A percentile compares a stretch with the other conserved stretches of the same genome.
Evolutionary conservation across 2,113 vertebrate genomes (phyloP).

Genomic region (Otis tarda): DNA sequence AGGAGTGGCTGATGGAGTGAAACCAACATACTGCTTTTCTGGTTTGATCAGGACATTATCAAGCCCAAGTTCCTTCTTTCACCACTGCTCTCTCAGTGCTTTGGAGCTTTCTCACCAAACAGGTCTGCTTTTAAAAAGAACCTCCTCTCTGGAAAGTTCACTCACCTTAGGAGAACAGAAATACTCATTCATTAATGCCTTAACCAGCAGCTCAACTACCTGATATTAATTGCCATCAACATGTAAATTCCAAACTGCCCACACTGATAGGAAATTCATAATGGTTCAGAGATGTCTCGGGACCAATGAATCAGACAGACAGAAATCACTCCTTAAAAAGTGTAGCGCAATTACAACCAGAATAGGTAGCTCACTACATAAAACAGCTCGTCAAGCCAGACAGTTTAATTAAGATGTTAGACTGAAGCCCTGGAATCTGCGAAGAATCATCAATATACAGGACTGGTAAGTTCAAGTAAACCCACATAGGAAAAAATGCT

Average conservation of each 20-base stretch:
- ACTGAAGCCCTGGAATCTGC: not conserved
- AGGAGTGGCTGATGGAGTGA: not conserved
- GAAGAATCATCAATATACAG: not conserved
- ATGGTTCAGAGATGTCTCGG: not conserved
- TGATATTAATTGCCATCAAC: not conserved
- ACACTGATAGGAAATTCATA: not conserved
- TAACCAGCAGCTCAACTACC: not conserved
- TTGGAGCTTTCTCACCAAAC: not conserved
- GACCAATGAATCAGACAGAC: not conserved
- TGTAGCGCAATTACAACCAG: not conserved
- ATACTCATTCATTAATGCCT: not conserved
- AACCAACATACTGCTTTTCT: not conserved
- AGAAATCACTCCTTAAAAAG: not conserved
- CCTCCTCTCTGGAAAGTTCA: not conserved
- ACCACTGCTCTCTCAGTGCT: not conserved
- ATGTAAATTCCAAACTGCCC: not conserved
- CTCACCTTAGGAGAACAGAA: not conserved
- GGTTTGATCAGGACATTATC: conserved; percentile 10
- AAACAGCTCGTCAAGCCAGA: not conserved
- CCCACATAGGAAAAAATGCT: not conserved
- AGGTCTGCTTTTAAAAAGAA: not conserved
- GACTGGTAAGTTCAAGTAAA: not conserved
- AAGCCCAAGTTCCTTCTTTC: not conserved
- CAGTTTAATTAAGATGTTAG: not conserved
- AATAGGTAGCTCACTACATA: not conserved